Evolutionary conservation across 1,140 invertebrate species (phyloP), one percentile per base, ranked within the genome.

Genomic region (Fopius arisanus): DNA sequence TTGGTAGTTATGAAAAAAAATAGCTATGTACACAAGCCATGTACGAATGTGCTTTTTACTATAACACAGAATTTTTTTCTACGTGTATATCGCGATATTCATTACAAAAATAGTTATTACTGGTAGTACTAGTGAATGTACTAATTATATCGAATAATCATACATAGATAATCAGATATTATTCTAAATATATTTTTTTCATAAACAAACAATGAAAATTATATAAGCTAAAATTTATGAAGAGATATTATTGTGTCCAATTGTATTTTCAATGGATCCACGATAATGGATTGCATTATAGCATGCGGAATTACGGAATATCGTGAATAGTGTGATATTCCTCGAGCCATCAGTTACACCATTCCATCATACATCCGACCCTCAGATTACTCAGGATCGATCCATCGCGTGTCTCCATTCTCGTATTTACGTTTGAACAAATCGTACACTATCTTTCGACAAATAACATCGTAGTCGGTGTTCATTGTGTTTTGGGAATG

Each of bases 241-340:
- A 62, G 21, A 14, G 33, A 31, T 33, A 40, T 2, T 54, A 48
- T 14, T 23, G 23, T 12, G 51, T 31, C 14, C 69, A 54, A 40
- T 41, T 54, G 41, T 54, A 29, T 65, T 12, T 4, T 28, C 40
- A 31, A 59, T 26, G 26, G 23, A 26, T 59, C 54, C 21, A 59
- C 23, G 43, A 59, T 59, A 59, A 59, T 59, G 21, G 23, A 59
- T 59, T 59, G 54, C 54, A 59, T 28, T 59, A 59, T 59, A 59
- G 54, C 54, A 59, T 59, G 54, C 23, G 54, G 21, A 26, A 59
- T 28, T 26, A 59, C 23, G 23, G 54, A 59, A 51, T 51, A 21
- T 51, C 43, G 43, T 51, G 43, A 51, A 59, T 59, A 23, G 54
- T 59, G 23, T 59, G 54, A 59, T 59, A 59, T 59, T 59, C 23